A percentile compares a stretch with the other conserved stretches of the same genome.
Conservation (phyloP, 23 tunicate species). For the Styela plicata region DNA sequence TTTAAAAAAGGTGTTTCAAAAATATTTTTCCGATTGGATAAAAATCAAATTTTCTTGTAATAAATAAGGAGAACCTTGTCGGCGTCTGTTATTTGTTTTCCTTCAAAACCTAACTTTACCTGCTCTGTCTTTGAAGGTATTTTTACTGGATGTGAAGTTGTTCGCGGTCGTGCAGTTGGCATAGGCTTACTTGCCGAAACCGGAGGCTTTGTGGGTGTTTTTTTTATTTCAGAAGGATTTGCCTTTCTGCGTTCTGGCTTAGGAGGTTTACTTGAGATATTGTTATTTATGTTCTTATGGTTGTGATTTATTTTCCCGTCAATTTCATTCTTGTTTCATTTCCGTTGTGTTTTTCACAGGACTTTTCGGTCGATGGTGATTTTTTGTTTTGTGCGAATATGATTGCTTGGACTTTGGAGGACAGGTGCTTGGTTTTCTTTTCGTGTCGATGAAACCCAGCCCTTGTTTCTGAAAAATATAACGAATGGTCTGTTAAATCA, state of each 20-base stretch:
- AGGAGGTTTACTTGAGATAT: background rate
- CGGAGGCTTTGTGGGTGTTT: background rate
- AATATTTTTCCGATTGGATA: too few species aligned
- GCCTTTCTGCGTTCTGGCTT: background rate
- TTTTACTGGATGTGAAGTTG: background rate
- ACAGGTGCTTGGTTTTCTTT: constrained; percentile 15
- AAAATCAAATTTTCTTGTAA: too few species aligned
- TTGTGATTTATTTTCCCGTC: background rate
- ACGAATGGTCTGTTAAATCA: too few species aligned
- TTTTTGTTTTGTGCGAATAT: constrained; percentile 16
- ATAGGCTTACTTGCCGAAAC: background rate
- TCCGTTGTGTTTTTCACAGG: too few species aligned
- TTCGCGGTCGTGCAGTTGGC: background rate
- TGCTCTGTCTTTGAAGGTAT: constrained; percentile 16
- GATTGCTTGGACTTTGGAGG: constrained; percentile 33
- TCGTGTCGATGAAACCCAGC: background rate
- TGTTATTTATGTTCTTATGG: background rate
- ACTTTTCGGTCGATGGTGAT: too few species aligned
- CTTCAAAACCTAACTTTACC: constrained; percentile 11
- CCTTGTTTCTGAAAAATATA: background rate
- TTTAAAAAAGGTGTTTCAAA: too few species aligned
- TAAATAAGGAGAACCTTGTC: too few species aligned
- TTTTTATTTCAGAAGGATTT: background rate
- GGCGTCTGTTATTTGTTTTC: too few species aligned
- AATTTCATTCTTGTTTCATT: background rate